Evolutionary conservation across 2,888 invertebrate species (phyloP), one percentile per base, ranked within the genome.

Genomic region (Euplagia quadripunctaria): DNA sequence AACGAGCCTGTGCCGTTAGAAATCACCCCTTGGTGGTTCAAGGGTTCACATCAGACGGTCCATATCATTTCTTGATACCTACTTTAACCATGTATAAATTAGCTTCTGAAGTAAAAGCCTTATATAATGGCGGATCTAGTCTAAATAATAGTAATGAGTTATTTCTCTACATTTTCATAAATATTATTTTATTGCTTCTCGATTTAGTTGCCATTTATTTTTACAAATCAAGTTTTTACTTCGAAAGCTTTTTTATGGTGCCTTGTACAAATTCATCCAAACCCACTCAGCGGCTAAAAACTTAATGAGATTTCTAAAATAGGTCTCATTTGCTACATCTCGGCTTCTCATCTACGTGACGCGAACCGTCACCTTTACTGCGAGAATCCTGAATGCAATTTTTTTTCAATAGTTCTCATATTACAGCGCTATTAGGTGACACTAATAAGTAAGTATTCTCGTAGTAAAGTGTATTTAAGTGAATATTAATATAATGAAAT

Each of bases 391-490:
- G 17, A 64, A 43, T 61, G 58, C 17, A 41, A n/a, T 2, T 31
- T 31, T 49, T 2, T 31, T 31, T 49, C 31, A 42, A 46, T 9
- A 9, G 43, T 46, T 46, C 6, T 46, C 17, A 17, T 43, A n/a
- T 17, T 64, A 12, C 20, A 41, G 17, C 31, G 20, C 46, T 17
- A 63, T 61, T 46, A 46, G 43, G 12, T 5, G n/a, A 64, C n/a
- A 46, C 17, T 31, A n/a, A 58, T 55, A 66, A 61, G n/a, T 51
- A 46, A 65, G 55, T 70, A 55, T 70, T 73, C 63, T 74, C 67
- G 55, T n/a, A n/a, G 73, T 70, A 61, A 61, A 51, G 42, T 52
- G 55, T 42, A 74, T 76, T 46, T 82, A 77, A 83, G 81, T 70
- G 76, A 73, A 55, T 68, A 61, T 41, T 68, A 68, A 79, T 78